Base-by-base conservation (phyloP, 2,113 vertebrate species). In the Thamnaconus septentrionalis region DNA sequence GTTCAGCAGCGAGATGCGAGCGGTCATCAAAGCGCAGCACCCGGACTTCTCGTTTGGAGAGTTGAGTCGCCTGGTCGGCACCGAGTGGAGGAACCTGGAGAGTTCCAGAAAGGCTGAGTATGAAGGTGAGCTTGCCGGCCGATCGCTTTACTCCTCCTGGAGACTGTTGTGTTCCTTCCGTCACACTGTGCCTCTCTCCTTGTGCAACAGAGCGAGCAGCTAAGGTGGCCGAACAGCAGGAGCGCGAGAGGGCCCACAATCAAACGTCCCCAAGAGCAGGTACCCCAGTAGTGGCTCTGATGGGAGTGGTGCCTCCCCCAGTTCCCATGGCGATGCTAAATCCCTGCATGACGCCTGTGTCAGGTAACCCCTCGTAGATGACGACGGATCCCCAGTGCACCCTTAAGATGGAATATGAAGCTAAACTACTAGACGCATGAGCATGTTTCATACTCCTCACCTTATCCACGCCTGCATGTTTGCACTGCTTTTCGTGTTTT, bases 151-250 rank as follows among this genome's bases (percentile, higher is more conserved):
- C 18, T 31, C 18, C 18, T 31, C 18, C 18, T 31, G 18, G 18
- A 31, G 18, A 31, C 18, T 31, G 18, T 31, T 31, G 18, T 31
- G 18, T 31, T 31, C 18, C 18, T 31, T 31, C 18, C 18, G 2
- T 31, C 18, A 31, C 18, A 1, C 18, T 31, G 18, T 31, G 6
- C 10, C 3, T 48, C 0, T 9, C 49, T 8, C 57, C 50, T 0
- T 64, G 41, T 52, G 8, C 94, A 93, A 82, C 92, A 99, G 97
- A 99, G 90, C 94, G 97, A 89, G 97, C 97, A 93, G 97, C 97
- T 85, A 99, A 99, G 91, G 96, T 98, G 89, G 97, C 96, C 69
- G 97, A 99, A 92, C 96, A 98, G 91, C 97, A 99, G 94, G 97
- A 99, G 90, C 94, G 97, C 79, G 97, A 99, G 73, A 93, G 97